Conservation (phyloP, 2,888 invertebrate genomes). For the Plagodis pulveraria region DNA sequence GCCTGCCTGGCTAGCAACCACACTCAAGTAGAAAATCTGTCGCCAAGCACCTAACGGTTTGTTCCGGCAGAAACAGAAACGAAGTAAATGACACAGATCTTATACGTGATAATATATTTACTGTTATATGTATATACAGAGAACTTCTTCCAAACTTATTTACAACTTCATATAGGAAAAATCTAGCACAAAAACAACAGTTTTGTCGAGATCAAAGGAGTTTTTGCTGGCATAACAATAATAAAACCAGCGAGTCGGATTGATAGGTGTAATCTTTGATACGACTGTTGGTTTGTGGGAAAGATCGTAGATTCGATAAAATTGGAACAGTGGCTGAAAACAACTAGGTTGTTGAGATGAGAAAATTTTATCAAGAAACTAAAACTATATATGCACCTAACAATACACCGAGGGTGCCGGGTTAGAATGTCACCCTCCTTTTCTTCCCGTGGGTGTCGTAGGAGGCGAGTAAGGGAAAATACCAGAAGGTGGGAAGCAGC, state of each 20-base stretch:
- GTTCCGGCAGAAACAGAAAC: no score
- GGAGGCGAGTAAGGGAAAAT: no score
- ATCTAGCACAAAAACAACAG: slow-evolving; percentile 18
- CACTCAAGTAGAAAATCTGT: no score
- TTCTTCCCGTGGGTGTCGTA: no score
- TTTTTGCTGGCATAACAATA: slow-evolving; percentile 45
- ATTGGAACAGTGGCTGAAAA: slow-evolving; percentile 24
- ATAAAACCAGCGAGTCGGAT: slow-evolving; percentile 41
- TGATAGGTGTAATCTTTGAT: slow-evolving; percentile 42
- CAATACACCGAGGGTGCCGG: no score
- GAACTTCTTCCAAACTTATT: slow-evolving; percentile 31
- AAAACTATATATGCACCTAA: no score
- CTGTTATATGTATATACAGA: not conserved
- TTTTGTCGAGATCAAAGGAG: slow-evolving; percentile 28
- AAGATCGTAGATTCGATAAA: slow-evolving; percentile 30
- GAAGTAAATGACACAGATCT: slow-evolving; percentile 30
- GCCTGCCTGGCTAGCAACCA: no score
- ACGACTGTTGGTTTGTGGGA: slow-evolving; percentile 33
- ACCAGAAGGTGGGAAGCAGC: no score
- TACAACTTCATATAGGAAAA: slow-evolving; percentile 23
- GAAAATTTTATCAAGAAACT: no score
- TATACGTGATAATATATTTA: slow-evolving; percentile 7
- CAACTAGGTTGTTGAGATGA: not conserved
- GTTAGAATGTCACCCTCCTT: no score
- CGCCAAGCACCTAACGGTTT: no score